Evolutionary conservation across 2,113 vertebrate genomes (phyloP).

Genomic region (Terrapene triunguis): DNA sequence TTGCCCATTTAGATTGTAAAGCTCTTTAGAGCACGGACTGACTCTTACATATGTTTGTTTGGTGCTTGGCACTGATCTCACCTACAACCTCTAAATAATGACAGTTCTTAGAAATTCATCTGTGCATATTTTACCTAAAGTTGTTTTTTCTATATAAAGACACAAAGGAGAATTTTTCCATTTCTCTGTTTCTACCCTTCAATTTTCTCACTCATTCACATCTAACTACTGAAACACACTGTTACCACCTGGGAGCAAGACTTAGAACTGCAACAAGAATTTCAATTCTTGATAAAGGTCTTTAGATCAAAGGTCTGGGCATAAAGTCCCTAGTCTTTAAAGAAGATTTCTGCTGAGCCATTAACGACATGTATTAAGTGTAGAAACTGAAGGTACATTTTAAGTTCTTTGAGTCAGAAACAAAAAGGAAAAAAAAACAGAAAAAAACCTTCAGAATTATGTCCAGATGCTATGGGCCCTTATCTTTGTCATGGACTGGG

Average conservation of each 20-base stretch:
- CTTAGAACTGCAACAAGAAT: neutral
- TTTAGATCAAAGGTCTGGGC: slow-evolving; percentile 3
- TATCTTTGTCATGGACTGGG: neutral
- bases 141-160: neutral
- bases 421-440: neutral
- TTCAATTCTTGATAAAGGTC: neutral
- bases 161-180: neutral
- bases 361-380: neutral
- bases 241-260: neutral
- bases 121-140: neutral
- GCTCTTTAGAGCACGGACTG: neutral
- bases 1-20: neutral
- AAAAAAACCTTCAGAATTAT: neutral
- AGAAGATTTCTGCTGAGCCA: neutral
- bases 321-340: neutral
- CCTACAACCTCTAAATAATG: neutral
- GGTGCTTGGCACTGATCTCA: neutral
- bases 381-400: neutral
- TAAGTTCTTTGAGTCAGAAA: neutral
- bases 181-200: neutral
- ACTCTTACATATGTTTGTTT: neutral
- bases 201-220: neutral
- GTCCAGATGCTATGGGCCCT: neutral
- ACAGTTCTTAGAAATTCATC: neutral
- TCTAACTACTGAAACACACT: slow-evolving; percentile 5